A percentile compares a stretch with the other conserved stretches of the same genome.
Conservation (phyloP, 2,797 vertebrate species). For the Galaxias olidus region DNA sequence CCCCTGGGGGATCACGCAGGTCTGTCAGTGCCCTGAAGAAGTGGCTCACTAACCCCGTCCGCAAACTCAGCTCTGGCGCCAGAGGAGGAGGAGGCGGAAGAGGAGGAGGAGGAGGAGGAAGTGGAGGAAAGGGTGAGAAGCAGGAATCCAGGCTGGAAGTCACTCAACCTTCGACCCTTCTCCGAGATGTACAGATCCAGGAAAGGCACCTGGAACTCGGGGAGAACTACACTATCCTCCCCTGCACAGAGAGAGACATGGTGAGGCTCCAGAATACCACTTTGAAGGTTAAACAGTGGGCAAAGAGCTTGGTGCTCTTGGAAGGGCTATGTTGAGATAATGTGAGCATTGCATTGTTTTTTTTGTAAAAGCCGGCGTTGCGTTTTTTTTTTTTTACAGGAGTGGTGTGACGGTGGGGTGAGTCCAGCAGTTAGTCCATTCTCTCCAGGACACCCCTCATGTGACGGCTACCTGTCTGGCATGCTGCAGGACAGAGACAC, state of each 20-base stretch:
- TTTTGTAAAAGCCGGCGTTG: constrained; percentile 14
- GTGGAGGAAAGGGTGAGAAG: constrained; percentile 60
- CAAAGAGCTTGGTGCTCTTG: background rate
- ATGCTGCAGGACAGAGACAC: constrained; percentile 46
- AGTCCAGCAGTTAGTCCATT: constrained; percentile 32
- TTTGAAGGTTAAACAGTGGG: background rate
- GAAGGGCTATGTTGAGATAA: background rate
- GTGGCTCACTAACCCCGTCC: constrained; percentile 85
- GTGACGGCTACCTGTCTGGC: constrained; percentile 48
- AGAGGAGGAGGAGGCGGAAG: constrained; percentile 49
- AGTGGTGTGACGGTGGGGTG: constrained; percentile 38
- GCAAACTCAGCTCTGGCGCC: constrained; percentile 73
- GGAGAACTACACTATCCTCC: constrained; percentile 44
- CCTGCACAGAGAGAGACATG: constrained; percentile 42
- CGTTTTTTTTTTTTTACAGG: constrained; percentile 48
- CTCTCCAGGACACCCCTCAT: constrained; percentile 26
- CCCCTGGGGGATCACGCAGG: constrained; percentile 73
- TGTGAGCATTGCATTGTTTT: background rate
- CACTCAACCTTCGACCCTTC: constrained; percentile 37
- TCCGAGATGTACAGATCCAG: constrained; percentile 50
- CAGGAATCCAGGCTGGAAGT: constrained; percentile 59
- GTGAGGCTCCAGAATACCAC: constrained; percentile 47
- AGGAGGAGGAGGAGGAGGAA: constrained; percentile 45
- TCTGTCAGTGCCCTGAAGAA: constrained; percentile 83
- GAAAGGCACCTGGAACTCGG: constrained; percentile 56